phyloP scores from a whole-genome alignment of 37 sponge, comb jelly and placozoan genomes.

The Cliona cf. orientalis region DNA sequence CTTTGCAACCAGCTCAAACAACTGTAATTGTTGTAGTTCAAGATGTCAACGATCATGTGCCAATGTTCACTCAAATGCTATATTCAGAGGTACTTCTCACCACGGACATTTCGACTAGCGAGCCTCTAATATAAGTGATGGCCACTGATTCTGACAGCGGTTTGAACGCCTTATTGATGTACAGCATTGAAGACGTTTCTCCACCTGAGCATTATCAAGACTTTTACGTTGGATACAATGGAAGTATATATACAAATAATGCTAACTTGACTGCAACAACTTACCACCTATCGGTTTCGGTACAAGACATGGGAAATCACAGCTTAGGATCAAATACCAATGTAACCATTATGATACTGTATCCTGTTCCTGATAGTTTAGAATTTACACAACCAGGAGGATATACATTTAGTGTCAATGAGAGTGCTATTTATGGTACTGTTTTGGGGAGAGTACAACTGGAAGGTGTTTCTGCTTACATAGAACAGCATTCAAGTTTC shows the following conservation, averaged over 20 bases:
- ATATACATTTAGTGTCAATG: constrained; percentile 21
- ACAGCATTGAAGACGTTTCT: background rate
- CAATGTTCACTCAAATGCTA: constrained; percentile 17
- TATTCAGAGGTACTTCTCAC: too few relatives aligned
- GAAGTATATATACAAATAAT: too few relatives aligned
- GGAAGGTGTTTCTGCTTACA: background rate
- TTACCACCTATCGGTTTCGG: background rate
- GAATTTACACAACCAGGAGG: background rate
- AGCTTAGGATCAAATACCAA: background rate
- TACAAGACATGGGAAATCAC: background rate
- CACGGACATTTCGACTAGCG: too few relatives aligned
- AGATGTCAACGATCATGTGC: constrained; percentile 11
- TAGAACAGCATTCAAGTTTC: too few relatives aligned
- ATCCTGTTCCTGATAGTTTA: background rate
- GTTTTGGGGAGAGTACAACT: background rate
- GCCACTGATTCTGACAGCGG: constrained; percentile 11
- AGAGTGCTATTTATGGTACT: background rate
- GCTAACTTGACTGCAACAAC: background rate
- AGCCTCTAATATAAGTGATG: background rate
- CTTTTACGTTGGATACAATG: too few relatives aligned
- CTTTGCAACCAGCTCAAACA: background rate
- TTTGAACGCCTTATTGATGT: background rate
- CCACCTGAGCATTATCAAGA: too few relatives aligned
- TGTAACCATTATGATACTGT: background rate
- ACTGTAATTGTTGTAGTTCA: background rate